Conservation (phyloP, 2,888 invertebrate species). For the Synergus japonicus region DNA sequence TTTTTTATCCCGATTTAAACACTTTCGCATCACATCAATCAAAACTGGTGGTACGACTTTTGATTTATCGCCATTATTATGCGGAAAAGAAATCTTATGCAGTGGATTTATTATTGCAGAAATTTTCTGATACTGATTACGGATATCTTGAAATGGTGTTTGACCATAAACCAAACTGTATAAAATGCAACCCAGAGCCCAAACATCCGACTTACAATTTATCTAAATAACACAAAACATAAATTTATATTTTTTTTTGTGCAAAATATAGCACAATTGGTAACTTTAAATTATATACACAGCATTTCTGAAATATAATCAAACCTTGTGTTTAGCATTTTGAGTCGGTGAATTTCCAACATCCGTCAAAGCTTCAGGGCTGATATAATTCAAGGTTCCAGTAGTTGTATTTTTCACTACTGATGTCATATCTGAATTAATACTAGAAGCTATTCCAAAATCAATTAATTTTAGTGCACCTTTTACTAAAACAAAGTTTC, state of each 20-base stretch:
- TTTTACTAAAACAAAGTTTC: constrained; percentile 93
- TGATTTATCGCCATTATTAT: constrained; percentile 50
- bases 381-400: constrained; percentile 97
- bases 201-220: constrained; percentile 95
- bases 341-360: constrained; percentile 77
- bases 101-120: constrained; percentile 87
- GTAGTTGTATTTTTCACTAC: constrained; percentile 89
- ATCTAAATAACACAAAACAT: constrained; percentile 81
- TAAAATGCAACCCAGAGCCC: constrained; percentile 98
- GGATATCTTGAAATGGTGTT: constrained; percentile 93
- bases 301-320: not conserved
- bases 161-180: constrained; percentile 94
- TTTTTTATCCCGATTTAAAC: constrained; percentile 86
- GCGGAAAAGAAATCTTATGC: constrained; percentile 86
- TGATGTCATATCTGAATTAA: constrained; percentile 93
- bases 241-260: not conserved
- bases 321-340: constrained; percentile 68
- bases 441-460: constrained; percentile 95
- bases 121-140: constrained; percentile 85
- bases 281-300: not conserved
- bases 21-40: constrained; percentile 83
- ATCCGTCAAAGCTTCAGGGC: constrained; percentile 93
- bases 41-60: constrained; percentile 81
- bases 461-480: constrained; percentile 96
- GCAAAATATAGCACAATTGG: not conserved